Evolutionary conservation across 1,140 invertebrate genomes (phyloP), one percentile per base, ranked within the genome.

Genomic region (Pygmarrhopalites habei): DNA sequence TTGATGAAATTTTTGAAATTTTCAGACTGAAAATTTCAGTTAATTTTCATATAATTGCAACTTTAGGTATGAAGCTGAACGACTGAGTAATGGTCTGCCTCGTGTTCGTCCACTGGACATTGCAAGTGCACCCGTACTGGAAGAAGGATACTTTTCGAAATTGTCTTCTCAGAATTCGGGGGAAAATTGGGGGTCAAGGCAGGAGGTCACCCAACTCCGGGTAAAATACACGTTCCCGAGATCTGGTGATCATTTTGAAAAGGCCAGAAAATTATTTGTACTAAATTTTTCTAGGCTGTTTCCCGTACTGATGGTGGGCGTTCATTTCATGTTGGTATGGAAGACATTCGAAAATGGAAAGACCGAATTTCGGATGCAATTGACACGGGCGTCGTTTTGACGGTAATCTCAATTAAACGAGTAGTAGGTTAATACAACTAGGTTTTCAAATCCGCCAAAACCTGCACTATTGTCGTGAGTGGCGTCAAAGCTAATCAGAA

Each of bases 341-440:
- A 81, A 1, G 81, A 87, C 68, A 44, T 92, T 67, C 83, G 86
- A 70, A 79, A 82, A 44, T 91, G 86, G 86, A 78, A 85, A 1
- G 85, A 88, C 69, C 79, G 88, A 25, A 85, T 91, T 66, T 79
- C 82, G 25, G 82, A 86, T 47, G 88, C 87, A 14, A 86, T 91
- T 56, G 82, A 88, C 49, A 81, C 81, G 29, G 85, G 84, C 41
- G 74, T 79, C 30, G 80, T 85, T 14, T 51, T 67, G 17, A 59
- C 69, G 47, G 73, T 73, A 67, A 70, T n/a, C n/a, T n/a, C n/a
- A n/a, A n/a, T n/a, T n/a, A n/a, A n/a, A n/a, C n/a, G n/a, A n/a
- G n/a, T n/a, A n/a, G n/a, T n/a, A n/a, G n/a, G n/a, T n/a, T n/a
- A n/a, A n/a, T n/a, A n/a, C n/a, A n/a, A n/a, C n/a, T n/a, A n/a